Conservation (phyloP, 2,113 vertebrate species). For the Anoplopoma fimbria region DNA sequence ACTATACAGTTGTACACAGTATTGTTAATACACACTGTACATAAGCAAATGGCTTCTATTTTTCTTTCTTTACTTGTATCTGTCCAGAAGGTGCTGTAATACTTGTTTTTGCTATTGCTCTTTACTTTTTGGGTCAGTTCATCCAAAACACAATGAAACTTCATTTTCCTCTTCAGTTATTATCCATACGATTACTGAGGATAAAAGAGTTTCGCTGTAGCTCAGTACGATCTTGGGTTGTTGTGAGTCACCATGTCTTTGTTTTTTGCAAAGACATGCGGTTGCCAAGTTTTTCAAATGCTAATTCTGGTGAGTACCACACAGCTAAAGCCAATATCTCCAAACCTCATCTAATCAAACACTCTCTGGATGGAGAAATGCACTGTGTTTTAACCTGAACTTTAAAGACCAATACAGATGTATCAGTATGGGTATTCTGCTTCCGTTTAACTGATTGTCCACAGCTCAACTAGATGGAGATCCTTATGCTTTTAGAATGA, state of each 20-base stretch:
- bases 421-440: constrained; percentile 7
- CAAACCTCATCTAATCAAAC: not conserved
- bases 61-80: not conserved
- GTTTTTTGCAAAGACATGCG: not conserved
- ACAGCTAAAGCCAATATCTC: constrained; percentile 6
- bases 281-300: not conserved
- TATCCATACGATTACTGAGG: not conserved
- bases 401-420: constrained; percentile 18
- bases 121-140: not conserved
- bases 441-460: constrained; percentile 76
- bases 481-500: constrained; percentile 11
- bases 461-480: constrained; percentile 44
- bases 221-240: not conserved
- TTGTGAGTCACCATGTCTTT: not conserved
- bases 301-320: not conserved
- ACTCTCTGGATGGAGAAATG: not conserved
- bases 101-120: constrained; percentile 41
- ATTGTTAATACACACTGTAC: constrained; percentile 13
- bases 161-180: not conserved
- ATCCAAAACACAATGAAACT: not conserved
- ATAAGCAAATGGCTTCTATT: constrained; percentile 29
- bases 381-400: constrained; percentile 8
- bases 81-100: constrained; percentile 50
- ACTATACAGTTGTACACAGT: not conserved
- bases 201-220: not conserved